Percentiles rank a stretch among this genome's conserved stretches.
phyloP scores from a whole-genome alignment of 2,888 invertebrate species.

The Pseudococcus longispinus region DNA sequence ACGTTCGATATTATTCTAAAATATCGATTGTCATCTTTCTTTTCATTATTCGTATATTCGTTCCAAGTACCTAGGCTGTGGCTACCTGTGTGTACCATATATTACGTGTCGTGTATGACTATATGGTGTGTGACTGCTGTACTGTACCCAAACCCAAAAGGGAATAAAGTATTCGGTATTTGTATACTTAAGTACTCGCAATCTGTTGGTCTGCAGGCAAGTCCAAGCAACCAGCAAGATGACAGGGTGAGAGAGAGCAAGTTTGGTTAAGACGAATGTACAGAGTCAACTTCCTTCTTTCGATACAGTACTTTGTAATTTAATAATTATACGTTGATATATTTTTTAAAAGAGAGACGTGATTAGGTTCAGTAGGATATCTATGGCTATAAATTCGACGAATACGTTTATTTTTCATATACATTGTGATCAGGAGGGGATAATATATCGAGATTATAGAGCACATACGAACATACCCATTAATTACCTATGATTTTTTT shows the following conservation, averaged over 20 bases:
- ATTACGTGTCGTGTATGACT: background rate
- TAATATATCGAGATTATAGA: background rate
- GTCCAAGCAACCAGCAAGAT: background rate
- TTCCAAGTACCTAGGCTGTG: background rate
- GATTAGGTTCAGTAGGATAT: background rate
- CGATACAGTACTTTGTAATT: background rate
- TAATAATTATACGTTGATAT: background rate
- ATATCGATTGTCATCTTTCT: slow-evolving; percentile 34
- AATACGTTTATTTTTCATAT: background rate
- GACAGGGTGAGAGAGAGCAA: background rate
- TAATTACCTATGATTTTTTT: background rate
- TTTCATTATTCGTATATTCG: slow-evolving; percentile 18
- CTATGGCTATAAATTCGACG: background rate
- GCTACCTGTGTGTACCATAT: background rate
- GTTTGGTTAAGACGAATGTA: background rate
- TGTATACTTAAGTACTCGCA: background rate
- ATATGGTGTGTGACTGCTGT: background rate
- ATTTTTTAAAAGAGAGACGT: background rate
- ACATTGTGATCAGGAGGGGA: background rate
- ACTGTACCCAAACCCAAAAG: no score
- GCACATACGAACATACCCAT: background rate
- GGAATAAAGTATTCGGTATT: background rate
- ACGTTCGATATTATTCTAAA: slow-evolving; percentile 34
- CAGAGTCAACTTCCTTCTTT: background rate
- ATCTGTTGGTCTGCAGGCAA: background rate